Conservation (phyloP, 2,888 invertebrate genomes). For the Orchesellides sinensis region DNA sequence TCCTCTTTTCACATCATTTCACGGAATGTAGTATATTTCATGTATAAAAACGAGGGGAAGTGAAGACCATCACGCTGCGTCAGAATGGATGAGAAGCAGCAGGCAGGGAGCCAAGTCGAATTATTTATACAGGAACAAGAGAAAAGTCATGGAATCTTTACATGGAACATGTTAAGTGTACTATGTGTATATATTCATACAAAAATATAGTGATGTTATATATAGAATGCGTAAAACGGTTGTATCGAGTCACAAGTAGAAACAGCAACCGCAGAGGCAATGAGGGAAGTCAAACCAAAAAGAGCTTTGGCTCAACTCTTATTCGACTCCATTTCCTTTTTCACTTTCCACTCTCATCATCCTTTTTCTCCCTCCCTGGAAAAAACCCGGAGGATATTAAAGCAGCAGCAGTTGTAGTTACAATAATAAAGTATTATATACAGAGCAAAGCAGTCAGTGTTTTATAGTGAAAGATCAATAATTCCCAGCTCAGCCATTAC, state of each 20-base stretch:
- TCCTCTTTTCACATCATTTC: slow-evolving; percentile 61
- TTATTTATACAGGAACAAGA: slow-evolving; percentile 54
- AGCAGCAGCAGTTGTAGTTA: slow-evolving; percentile 41
- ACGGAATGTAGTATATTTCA: not conserved
- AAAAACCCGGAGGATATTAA: slow-evolving; percentile 71
- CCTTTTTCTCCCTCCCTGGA: slow-evolving; percentile 63
- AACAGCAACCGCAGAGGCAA: slow-evolving; percentile 55
- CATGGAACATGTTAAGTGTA: slow-evolving; percentile 23
- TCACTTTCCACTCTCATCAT: slow-evolving; percentile 47
- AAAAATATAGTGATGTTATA: slow-evolving; percentile 51
- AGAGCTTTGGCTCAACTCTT: slow-evolving; percentile 53
- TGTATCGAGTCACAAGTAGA: slow-evolving; percentile 56
- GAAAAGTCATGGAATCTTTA: slow-evolving; percentile 55
- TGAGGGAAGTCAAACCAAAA: slow-evolving; percentile 63
- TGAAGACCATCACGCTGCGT: slow-evolving; percentile 51
- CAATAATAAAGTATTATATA: not conserved
- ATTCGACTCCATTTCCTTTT: slow-evolving; percentile 68
- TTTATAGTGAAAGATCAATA: slow-evolving; percentile 69
- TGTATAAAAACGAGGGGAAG: slow-evolving; percentile 38
- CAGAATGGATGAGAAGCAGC: slow-evolving; percentile 56
- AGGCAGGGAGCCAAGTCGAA: slow-evolving; percentile 64
- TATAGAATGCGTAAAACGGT: slow-evolving; percentile 44
- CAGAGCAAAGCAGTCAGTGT: not conserved
- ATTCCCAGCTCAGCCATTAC: slow-evolving; percentile 70
- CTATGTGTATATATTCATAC: slow-evolving; percentile 21